phyloP scores from a whole-genome alignment of 1,140 invertebrate species.

The Teleopsis dalmanni region DNA sequence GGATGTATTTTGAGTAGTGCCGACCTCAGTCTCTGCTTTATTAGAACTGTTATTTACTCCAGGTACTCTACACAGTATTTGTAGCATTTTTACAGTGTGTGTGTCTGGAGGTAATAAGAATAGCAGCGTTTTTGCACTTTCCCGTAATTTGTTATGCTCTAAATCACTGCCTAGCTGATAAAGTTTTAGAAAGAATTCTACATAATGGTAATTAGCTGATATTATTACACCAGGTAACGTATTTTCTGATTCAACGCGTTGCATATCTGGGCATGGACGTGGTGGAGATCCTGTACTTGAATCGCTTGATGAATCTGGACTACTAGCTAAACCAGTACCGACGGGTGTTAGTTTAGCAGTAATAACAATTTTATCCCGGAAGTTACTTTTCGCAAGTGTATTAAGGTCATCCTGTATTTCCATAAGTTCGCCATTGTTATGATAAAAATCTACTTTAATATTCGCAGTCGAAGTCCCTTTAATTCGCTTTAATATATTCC shows the following conservation, averaged over 20 bases:
- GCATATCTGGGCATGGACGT: conserved; percentile 64
- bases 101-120: conserved; percentile 83
- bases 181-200: conserved; percentile 84
- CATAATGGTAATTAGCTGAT: conserved; percentile 71
- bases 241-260: conserved; percentile 67
- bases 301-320: conserved; percentile 58
- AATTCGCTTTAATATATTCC: conserved; percentile 66
- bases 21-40: conserved; percentile 16
- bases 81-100: conserved; percentile 61
- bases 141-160: conserved; percentile 69
- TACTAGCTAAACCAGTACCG: conserved; percentile 74
- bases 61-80: conserved; percentile 48
- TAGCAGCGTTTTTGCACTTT: conserved; percentile 78
- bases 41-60: conserved; percentile 1
- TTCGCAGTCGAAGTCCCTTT: conserved; percentile 57
- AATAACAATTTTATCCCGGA: conserved; percentile 88
- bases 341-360: conserved; percentile 78
- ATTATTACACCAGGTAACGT: conserved; percentile 82
- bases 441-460: conserved; percentile 81
- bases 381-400: conserved; percentile 76
- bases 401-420: conserved; percentile 83
- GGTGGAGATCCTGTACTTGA: conserved; percentile 64
- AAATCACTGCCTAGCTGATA: conserved; percentile 81
- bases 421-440: conserved; percentile 76
- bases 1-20: not conserved